Percentiles rank a stretch among this genome's conserved stretches.
Conservation (phyloP, 2,797 vertebrate genomes). For the Moxostoma hubbsi region DNA sequence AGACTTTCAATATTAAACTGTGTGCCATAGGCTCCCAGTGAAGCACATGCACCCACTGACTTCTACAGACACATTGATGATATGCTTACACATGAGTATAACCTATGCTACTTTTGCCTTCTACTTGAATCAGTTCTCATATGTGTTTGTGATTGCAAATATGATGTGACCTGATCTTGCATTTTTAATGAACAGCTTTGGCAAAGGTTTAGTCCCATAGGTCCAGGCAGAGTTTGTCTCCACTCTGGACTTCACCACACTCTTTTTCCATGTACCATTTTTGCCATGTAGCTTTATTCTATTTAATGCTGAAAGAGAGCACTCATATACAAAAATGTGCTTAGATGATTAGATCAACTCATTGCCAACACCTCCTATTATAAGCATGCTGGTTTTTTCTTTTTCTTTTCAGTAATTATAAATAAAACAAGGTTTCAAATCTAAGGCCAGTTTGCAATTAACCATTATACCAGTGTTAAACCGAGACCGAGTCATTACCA, state of each 20-base stretch:
- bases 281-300: neutral
- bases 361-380: neutral
- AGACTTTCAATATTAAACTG: too few species aligned
- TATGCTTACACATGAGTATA: neutral
- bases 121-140: neutral
- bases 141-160: neutral
- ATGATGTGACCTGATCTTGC: neutral
- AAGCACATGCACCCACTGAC: too few species aligned
- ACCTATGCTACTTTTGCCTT: neutral
- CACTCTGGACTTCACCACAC: neutral
- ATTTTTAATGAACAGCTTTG: neutral
- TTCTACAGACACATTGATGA: neutral
- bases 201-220: neutral
- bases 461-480: too few species aligned
- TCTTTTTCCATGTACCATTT: neutral
- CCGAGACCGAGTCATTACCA: too few species aligned
- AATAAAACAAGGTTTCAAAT: too few species aligned
- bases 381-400: neutral
- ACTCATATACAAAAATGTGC: conserved; percentile 30
- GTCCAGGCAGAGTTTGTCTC: neutral
- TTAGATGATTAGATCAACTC: neutral
- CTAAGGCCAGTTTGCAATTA: too few species aligned
- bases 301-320: neutral
- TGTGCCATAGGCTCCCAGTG: too few species aligned
- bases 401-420: neutral